Evolutionary conservation across 2,888 invertebrate species (phyloP).

Genomic region (Helicoverpa assulta): DNA sequence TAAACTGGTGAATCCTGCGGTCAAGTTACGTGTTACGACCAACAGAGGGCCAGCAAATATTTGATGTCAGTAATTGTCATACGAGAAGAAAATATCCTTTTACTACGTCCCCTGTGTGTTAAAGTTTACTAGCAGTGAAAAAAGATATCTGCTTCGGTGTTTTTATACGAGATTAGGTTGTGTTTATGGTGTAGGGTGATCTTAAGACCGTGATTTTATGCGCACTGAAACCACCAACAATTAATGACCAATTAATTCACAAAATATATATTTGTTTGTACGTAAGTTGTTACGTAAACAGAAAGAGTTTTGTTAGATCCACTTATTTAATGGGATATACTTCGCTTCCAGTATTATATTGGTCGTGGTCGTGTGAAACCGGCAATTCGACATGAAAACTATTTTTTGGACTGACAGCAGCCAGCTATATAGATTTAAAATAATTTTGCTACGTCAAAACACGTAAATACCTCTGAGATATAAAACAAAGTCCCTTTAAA

Average conservation of each 20-base stretch:
- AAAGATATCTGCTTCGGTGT: conserved; percentile 33
- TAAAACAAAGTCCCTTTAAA: background rate
- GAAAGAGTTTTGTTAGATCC: too few relatives aligned
- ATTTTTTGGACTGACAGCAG: background rate
- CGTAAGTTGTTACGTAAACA: too few relatives aligned
- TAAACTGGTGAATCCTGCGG: conserved; percentile 56
- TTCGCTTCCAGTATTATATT: background rate
- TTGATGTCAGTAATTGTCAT: conserved; percentile 88
- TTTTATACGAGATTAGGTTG: conserved; percentile 35
- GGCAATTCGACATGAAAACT: conserved; percentile 11
- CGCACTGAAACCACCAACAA: too few relatives aligned
- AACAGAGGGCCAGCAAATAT: conserved; percentile 87
- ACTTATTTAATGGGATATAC: too few relatives aligned
- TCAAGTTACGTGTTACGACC: conserved; percentile 86
- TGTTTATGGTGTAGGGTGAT: conserved; percentile 18
- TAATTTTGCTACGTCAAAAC: conserved; percentile 20
- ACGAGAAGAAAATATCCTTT: conserved; percentile 76
- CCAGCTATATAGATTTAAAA: conserved; percentile 30
- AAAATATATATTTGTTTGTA: background rate
- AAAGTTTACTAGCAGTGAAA: conserved; percentile 58
- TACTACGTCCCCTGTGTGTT: conserved; percentile 62
- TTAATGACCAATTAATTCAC: background rate
- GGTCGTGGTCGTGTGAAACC: background rate
- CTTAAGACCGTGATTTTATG: background rate
- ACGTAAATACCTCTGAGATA: background rate